Base-by-base conservation (phyloP, 2,888 invertebrate species). In the Drosophila meridionalis region DNA sequence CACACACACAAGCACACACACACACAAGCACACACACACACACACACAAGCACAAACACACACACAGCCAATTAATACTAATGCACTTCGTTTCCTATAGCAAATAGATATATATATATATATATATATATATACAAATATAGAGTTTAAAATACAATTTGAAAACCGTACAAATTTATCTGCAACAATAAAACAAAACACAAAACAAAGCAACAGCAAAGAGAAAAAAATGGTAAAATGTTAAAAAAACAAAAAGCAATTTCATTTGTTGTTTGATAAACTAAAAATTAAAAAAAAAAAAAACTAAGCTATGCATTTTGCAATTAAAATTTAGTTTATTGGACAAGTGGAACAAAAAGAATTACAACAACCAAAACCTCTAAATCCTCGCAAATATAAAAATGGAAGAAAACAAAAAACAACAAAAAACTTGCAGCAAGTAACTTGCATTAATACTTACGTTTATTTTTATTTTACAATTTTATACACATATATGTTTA, bases 101-200 rank as follows among this genome's bases (percentile, higher is more conserved):
- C 68, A 83, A 68, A 82, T 76, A 82, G 50, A 73, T 75, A 45
- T 45, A 12, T 11, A 45, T 20, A n/a, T 42, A 66, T 28, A 47
- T 30, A 71, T 70, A 57, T 52, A 57, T 56, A 72, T 30, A 48
- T 14, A 34, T 32, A 36, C 26, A 74, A 73, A 53, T 52, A 61
- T 61, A 74, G 74, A 63, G 69, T 74, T 63, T 32, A 60, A 69
- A 75, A 82, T 64, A 79, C 79, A 79, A 79, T 77, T 75, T 79
- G 76, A 77, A 73, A 89, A 82, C 87, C 89, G 89, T 86, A 86
- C 89, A 86, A 86, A 86, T 86, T 86, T 89, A 80, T 84, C 68
- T 75, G 62, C 69, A 74, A 81, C 85, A 83, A 73, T 69, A 76
- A 69, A 69, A 71, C 52, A 69, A 61, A 65, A 40, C 20, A 71